phyloP scores from a whole-genome alignment of 2,797 vertebrate species.

The Cuniculus paca region DNA sequence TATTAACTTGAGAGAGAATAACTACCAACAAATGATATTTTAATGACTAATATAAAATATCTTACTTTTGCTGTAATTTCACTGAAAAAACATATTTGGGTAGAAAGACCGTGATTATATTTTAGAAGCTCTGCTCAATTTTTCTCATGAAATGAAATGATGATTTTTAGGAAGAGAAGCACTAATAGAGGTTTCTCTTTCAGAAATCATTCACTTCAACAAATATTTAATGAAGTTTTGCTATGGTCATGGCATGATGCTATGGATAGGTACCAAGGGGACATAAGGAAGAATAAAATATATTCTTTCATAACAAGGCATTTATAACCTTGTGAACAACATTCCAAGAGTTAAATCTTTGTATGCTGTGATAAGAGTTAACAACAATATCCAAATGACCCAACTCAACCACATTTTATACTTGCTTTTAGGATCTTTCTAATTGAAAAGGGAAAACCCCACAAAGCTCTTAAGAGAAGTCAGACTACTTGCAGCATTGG shows the following conservation, averaged over 20 bases:
- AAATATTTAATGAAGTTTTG: slow-evolving; percentile 6
- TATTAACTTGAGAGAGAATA: slow-evolving; percentile 33
- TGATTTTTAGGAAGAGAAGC: slow-evolving; percentile 46
- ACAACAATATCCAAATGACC: background rate
- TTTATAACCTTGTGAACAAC: slow-evolving; percentile 42
- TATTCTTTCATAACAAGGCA: background rate
- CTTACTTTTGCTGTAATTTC: slow-evolving; percentile 60
- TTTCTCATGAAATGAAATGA: slow-evolving; percentile 52
- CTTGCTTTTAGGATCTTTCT: slow-evolving; percentile 1
- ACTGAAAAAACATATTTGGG: slow-evolving; percentile 1
- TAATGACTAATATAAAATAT: slow-evolving; percentile 55
- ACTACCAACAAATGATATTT: slow-evolving; percentile 68
- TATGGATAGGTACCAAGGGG: background rate
- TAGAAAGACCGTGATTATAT: slow-evolving; percentile 51
- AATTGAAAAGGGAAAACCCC: background rate
- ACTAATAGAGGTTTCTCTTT: background rate
- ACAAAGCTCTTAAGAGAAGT: slow-evolving; percentile 2
- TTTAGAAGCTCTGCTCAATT: slow-evolving; percentile 51
- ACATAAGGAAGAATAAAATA: background rate
- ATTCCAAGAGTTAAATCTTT: slow-evolving; percentile 32
- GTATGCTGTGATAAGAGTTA: background rate
- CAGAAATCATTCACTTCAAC: background rate
- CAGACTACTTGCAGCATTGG: slow-evolving; percentile 9
- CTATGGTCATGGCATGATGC: background rate
- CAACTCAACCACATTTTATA: background rate